Evolutionary conservation across 2,888 invertebrate species (phyloP).

Genomic region (Eulithis prunata): DNA sequence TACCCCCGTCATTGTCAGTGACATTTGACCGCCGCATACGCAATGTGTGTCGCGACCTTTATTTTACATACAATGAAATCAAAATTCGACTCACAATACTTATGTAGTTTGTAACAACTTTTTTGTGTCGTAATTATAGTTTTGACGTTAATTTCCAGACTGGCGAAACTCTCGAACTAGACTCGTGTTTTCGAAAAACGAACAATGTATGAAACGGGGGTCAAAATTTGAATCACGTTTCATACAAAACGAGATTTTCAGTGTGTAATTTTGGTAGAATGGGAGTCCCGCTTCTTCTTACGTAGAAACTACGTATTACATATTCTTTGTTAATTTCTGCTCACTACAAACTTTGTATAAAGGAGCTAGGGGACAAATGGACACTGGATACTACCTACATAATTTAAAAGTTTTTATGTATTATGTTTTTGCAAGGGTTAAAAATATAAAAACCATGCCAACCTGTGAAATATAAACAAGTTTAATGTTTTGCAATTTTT

Average conservation of each 20-base stretch:
- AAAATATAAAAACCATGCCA: not conserved
- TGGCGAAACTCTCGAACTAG: too few species aligned
- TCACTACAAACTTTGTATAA: not conserved
- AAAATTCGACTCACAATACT: constrained; percentile 24
- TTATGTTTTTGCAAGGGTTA: not conserved
- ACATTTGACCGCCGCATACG: constrained; percentile 78
- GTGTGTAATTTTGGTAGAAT: too few species aligned
- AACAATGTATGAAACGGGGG: too few species aligned
- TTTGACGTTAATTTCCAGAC: constrained; percentile 2
- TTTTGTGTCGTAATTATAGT: constrained; percentile 8
- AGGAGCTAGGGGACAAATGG: not conserved
- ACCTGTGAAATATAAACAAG: not conserved
- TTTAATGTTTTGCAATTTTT: not conserved
- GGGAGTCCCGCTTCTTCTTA: too few species aligned
- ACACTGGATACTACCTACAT: too few species aligned
- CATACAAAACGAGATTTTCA: too few species aligned
- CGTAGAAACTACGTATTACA: too few species aligned
- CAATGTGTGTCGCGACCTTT: constrained; percentile 75
- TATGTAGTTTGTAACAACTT: constrained; percentile 5
- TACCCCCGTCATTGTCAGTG: constrained; percentile 61
- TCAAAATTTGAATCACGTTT: too few species aligned
- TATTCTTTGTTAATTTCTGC: not conserved
- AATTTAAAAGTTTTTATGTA: not conserved
- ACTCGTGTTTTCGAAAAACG: too few species aligned
- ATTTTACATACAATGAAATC: constrained; percentile 77